A percentile compares a stretch with the other conserved stretches of the same genome.
Conservation (phyloP, 2,888 invertebrate species). For the Nowickia ferox region DNA sequence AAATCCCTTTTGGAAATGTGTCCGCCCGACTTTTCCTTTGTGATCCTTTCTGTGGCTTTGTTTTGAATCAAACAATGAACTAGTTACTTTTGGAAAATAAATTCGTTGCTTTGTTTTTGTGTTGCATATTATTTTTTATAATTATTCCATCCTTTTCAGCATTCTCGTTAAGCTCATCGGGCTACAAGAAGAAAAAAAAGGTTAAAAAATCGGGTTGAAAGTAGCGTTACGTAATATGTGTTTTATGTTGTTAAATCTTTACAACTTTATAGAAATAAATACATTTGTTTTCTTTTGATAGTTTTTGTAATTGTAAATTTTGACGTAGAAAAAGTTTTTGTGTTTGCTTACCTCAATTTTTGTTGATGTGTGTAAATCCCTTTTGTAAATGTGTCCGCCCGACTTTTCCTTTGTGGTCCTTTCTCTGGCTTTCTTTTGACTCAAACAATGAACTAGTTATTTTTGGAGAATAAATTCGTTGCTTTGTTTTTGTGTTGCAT, state of each 20-base stretch:
- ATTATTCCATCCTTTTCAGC: slow-evolving; percentile 41
- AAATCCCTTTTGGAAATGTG: slow-evolving; percentile 38
- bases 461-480: slow-evolving; percentile 75
- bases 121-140: slow-evolving; percentile 50
- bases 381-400: slow-evolving; percentile 45
- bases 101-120: slow-evolving; percentile 74
- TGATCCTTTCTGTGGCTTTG: slow-evolving; percentile 56
- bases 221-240: too few species aligned
- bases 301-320: slow-evolving; percentile 47
- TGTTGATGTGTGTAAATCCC: not conserved
- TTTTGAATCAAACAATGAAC: slow-evolving; percentile 71
- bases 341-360: slow-evolving; percentile 41
- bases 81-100: slow-evolving; percentile 73
- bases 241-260: not conserved
- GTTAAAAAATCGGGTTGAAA: too few species aligned
- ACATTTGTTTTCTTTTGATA: slow-evolving; percentile 28
- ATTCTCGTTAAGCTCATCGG: slow-evolving; percentile 79
- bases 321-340: slow-evolving; percentile 58
- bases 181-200: too few species aligned
- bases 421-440: slow-evolving; percentile 62
- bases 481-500: slow-evolving; percentile 65
- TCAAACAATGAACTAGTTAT: slow-evolving; percentile 71
- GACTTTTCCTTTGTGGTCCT: slow-evolving; percentile 40
- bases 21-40: slow-evolving; percentile 38
- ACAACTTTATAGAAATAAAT: slow-evolving; percentile 8